Conservation (phyloP, 2,113 vertebrate genomes). For the Microcebus murinus region DNA sequence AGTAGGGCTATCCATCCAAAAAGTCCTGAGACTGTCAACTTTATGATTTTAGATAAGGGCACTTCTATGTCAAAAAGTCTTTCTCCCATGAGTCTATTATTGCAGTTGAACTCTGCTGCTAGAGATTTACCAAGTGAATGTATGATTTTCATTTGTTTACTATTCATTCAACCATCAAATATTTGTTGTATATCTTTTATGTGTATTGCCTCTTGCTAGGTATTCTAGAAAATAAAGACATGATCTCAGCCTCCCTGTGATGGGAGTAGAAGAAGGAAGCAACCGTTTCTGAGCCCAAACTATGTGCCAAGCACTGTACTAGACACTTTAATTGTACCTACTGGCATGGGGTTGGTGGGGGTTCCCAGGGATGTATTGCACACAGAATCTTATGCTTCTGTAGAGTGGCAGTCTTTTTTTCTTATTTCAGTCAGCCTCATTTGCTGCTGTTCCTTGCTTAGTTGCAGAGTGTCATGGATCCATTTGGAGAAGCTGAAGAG, state of each 20-base stretch:
- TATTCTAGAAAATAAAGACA: neutral
- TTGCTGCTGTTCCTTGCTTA: slow-evolving; percentile 1
- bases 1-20: neutral
- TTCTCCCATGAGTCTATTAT: neutral
- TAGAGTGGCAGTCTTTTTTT: neutral
- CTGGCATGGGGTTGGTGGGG: rapidly evolving
- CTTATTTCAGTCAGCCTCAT: neutral
- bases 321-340: neutral
- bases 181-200: neutral
- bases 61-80: neutral
- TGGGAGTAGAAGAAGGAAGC: neutral
- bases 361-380: rapidly evolving
- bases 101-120: neutral
- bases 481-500: slow-evolving; percentile 39
- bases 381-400: neutral
- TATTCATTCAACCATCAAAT: neutral
- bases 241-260: neutral
- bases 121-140: neutral
- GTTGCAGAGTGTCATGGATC: neutral
- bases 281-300: neutral
- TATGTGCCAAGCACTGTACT: neutral
- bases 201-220: neutral
- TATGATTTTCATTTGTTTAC: neutral
- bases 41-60: neutral
- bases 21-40: neutral